Conservation (phyloP, 2,797 vertebrate species). For the Kryptopterus vitreolus region DNA sequence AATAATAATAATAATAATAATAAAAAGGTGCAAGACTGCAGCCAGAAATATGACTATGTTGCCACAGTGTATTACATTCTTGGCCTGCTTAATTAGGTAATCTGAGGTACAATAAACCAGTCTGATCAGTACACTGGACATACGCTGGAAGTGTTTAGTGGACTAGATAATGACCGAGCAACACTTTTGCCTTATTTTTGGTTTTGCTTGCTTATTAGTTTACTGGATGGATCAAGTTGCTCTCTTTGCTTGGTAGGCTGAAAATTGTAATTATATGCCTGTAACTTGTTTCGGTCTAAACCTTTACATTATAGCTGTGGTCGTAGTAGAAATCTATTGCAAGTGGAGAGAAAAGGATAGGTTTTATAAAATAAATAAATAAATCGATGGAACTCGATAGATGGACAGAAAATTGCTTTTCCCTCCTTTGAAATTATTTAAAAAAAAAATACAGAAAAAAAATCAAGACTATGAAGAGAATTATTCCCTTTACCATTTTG, state of each 20-base stretch:
- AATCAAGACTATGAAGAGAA: too few species aligned
- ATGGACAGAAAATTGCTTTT: too few species aligned
- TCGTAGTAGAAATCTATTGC: not conserved
- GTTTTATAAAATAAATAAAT: too few species aligned
- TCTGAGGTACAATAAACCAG: not conserved
- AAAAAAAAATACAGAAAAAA: too few species aligned
- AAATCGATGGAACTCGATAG: too few species aligned
- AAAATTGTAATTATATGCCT: not conserved
- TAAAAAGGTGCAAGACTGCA: not conserved
- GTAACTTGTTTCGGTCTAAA: not conserved
- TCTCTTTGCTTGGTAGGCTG: not conserved
- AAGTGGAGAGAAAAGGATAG: too few species aligned
- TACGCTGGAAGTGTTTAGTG: not conserved
- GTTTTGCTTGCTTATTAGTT: not conserved
- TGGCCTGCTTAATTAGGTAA: not conserved
- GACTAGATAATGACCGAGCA: not conserved
- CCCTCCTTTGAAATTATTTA: too few species aligned
- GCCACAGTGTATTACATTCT: not conserved
- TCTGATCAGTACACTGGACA: not conserved
- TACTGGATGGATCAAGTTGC: not conserved
- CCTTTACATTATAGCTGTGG: not conserved
- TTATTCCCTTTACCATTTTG: too few species aligned
- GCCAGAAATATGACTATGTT: not conserved
- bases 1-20: too few species aligned
- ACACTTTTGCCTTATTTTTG: not conserved